These are phyloP conservation scores for Brachypterus glaber DNA, from an alignment of 2,888 invertebrate species.

Conservation along the genomic window DNA sequence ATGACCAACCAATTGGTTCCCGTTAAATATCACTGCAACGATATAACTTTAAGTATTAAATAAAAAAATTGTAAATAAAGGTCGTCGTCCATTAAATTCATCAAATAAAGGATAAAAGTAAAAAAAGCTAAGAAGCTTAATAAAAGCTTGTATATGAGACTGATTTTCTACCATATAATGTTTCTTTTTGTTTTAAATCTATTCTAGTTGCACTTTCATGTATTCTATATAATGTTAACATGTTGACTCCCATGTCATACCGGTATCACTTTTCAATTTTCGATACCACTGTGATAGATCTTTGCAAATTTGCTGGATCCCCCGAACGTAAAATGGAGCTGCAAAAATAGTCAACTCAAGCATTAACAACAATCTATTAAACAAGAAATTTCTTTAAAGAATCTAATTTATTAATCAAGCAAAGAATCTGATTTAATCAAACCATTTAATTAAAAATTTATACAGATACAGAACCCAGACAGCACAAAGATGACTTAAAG, in stretches of 20 bases:
- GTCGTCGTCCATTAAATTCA: slow-evolving; percentile 1
- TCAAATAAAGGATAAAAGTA: slow-evolving; percentile 4
- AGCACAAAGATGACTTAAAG: too few relatives aligned
- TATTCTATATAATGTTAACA: slow-evolving; percentile 2
- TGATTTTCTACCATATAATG: slow-evolving; percentile 34
- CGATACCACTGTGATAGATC: slow-evolving; percentile 30
- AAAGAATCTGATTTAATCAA: too few relatives aligned
- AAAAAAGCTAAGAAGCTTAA: slow-evolving; percentile 19
- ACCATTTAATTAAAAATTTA: too few relatives aligned
- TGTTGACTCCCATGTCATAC: slow-evolving; percentile 14
- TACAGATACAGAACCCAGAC: too few relatives aligned
- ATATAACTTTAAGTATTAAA: slow-evolving; percentile 17
- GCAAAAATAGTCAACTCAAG: too few relatives aligned
- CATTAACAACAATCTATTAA: too few relatives aligned
- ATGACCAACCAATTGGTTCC: too few relatives aligned
- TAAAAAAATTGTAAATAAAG: slow-evolving; percentile 13
- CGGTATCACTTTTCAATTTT: slow-evolving; percentile 19
- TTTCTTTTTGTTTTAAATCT: slow-evolving; percentile 23
- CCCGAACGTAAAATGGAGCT: too few relatives aligned
- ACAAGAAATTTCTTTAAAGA: too few relatives aligned
- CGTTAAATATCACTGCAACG: too few relatives aligned
- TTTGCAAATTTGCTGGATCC: too few relatives aligned
- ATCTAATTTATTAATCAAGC: too few relatives aligned
- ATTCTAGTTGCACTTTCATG: slow-evolving; percentile 20
- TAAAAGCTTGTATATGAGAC: slow-evolving; percentile 35